Percentiles rank a stretch among this genome's conserved stretches.
These are phyloP conservation scores for Ostrea edulis DNA, from an alignment of 1,140 invertebrate species.

Conservation along the genomic window DNA sequence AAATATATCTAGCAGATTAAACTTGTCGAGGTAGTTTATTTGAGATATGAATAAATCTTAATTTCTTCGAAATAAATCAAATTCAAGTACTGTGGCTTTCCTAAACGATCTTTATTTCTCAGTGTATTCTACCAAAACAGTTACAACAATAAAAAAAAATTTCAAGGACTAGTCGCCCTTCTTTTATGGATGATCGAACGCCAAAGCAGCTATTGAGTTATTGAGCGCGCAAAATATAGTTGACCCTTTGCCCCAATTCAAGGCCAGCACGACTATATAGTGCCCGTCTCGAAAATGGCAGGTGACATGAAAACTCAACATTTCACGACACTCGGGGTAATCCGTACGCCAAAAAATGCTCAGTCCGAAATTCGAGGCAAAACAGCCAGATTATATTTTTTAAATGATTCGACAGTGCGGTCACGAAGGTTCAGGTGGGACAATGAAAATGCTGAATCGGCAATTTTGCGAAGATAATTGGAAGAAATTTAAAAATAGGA, in stretches of 20 bases:
- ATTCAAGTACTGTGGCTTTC: too few species aligned
- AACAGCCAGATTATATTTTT: slow-evolving; percentile 2
- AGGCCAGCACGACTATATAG: background rate
- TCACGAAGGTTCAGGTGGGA: background rate
- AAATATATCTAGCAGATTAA: background rate
- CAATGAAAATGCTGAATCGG: background rate
- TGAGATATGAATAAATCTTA: too few species aligned
- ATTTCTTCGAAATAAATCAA: too few species aligned
- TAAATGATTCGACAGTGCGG: background rate
- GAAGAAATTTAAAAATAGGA: background rate
- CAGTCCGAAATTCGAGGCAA: background rate
- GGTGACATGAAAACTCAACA: slow-evolving; percentile 22
- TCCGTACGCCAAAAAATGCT: background rate
- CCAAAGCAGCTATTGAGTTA: background rate
- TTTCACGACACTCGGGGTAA: background rate
- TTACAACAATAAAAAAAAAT: background rate
- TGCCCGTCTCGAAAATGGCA: slow-evolving; percentile 22
- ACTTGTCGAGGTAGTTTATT: background rate
- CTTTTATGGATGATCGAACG: too few species aligned
- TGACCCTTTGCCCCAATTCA: slow-evolving; percentile 33
- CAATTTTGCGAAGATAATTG: background rate
- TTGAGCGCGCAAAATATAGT: background rate
- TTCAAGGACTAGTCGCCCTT: background rate
- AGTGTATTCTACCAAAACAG: too few species aligned
- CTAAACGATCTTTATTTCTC: too few species aligned